These are phyloP conservation scores for Asarcornis scutulata DNA, from an alignment of 2,113 vertebrate species.

Conservation along the genomic window DNA sequence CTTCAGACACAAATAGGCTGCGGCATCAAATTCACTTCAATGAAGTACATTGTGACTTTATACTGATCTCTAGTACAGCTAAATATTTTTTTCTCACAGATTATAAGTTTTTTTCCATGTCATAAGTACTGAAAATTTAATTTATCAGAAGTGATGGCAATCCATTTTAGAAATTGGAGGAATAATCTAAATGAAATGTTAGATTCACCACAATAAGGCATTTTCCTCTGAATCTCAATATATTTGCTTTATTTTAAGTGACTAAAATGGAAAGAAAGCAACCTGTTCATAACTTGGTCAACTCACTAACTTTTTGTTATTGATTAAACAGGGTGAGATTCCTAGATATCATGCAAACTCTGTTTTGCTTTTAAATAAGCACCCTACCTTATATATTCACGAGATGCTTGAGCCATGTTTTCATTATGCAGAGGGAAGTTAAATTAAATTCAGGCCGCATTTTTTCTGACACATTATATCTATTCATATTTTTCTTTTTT, in stretches of 20 bases:
- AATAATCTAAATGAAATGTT: neutral
- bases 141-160: neutral
- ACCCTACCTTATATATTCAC: neutral
- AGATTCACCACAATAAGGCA: neutral
- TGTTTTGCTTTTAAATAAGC: neutral
- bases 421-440: neutral
- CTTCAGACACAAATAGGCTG: slow-evolving; percentile 23
- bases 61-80: neutral
- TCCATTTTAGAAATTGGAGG: neutral
- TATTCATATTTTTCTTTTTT: neutral
- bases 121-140: neutral
- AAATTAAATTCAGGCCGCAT: slow-evolving; percentile 4
- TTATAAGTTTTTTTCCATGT: neutral
- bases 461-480: neutral
- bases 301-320: neutral
- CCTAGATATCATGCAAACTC: neutral
- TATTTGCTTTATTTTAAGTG: neutral
- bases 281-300: neutral
- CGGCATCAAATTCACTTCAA: slow-evolving; percentile 16
- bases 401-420: neutral
- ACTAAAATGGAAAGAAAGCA: neutral
- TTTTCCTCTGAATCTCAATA: neutral
- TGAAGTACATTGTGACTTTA: neutral
- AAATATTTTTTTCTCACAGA: neutral
- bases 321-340: neutral